Conservation (phyloP, 2,113 vertebrate genomes). For the Hymenochirus boettgeri region DNA sequence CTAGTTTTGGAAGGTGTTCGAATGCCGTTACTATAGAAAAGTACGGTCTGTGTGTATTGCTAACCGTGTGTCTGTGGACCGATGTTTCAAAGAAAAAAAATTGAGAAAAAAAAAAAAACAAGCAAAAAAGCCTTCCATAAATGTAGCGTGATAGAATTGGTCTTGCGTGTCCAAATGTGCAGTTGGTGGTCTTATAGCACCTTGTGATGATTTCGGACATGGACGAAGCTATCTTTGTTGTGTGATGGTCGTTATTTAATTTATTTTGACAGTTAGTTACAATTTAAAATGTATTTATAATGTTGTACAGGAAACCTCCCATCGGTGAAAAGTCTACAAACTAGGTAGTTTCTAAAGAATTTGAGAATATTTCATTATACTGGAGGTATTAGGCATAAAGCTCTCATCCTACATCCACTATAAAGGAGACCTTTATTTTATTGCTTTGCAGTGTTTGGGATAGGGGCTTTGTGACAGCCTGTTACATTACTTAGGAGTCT, state of each 20-base stretch:
- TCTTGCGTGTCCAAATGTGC: conserved; percentile 23
- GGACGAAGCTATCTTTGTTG: background rate
- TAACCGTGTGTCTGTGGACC: conserved; percentile 4
- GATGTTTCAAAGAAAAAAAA: background rate
- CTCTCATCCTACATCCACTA: background rate
- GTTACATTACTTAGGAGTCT: background rate
- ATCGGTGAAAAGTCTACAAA: background rate
- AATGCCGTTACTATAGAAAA: conserved; percentile 7
- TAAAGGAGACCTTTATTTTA: background rate
- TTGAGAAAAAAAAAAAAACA: too few species aligned
- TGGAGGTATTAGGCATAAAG: background rate
- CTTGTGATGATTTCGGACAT: conserved; percentile 16
- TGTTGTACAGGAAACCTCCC: conserved; percentile 7
- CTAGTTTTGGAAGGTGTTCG: background rate
- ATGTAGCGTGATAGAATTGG: conserved; percentile 22
- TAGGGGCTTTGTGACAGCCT: background rate
- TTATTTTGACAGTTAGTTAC: background rate
- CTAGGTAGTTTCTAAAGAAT: background rate
- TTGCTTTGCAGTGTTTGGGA: too few species aligned
- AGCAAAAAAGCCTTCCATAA: conserved; percentile 15
- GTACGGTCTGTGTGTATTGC: conserved; percentile 9
- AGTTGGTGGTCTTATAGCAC: conserved; percentile 26
- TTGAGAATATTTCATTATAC: background rate
- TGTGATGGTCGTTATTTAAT: conserved; percentile 14
- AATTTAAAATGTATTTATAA: conserved; percentile 20